phyloP scores from a whole-genome alignment of 2,113 vertebrate species.

The Taurulus bubalis region DNA sequence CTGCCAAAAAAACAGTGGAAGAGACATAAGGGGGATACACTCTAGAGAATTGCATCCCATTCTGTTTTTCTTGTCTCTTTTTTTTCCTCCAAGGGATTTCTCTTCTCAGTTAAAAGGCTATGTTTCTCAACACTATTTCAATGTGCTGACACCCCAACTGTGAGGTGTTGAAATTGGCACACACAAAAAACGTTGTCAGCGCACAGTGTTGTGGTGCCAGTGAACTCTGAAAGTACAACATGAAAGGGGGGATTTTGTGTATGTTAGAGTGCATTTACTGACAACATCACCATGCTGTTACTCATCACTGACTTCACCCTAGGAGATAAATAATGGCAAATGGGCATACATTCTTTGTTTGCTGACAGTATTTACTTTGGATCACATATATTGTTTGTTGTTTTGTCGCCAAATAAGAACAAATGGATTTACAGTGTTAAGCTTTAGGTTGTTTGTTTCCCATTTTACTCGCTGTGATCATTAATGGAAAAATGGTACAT shows the following conservation, averaged over 20 bases:
- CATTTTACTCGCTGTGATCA: constrained; percentile 4
- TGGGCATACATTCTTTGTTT: constrained; percentile 73
- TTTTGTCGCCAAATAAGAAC: constrained; percentile 66
- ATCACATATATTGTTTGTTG: constrained; percentile 58
- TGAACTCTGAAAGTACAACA: constrained; percentile 76
- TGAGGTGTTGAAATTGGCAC: constrained; percentile 78
- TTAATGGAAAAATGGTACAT: constrained; percentile 21
- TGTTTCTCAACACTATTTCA: constrained; percentile 78
- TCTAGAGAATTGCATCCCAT: constrained; percentile 80
- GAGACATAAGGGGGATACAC: constrained; percentile 75
- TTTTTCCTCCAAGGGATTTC: constrained; percentile 69
- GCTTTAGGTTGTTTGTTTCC: constrained; percentile 48
- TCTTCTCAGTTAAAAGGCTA: constrained; percentile 80
- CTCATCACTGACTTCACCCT: constrained; percentile 70
- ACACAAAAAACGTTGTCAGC: constrained; percentile 64
- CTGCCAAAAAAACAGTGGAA: constrained; percentile 76
- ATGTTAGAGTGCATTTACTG: constrained; percentile 72
- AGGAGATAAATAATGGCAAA: constrained; percentile 74
- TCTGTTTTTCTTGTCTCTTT: constrained; percentile 74
- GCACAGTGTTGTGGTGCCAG: constrained; percentile 63
- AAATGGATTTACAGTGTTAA: constrained; percentile 56
- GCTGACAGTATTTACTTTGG: constrained; percentile 67
- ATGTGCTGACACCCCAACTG: constrained; percentile 79
- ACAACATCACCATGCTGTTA: constrained; percentile 65
- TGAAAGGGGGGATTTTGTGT: constrained; percentile 72